Percentiles rank a stretch among this genome's conserved stretches.
Conservation (phyloP, 2,797 vertebrate genomes). For the Liasis olivaceus region DNA sequence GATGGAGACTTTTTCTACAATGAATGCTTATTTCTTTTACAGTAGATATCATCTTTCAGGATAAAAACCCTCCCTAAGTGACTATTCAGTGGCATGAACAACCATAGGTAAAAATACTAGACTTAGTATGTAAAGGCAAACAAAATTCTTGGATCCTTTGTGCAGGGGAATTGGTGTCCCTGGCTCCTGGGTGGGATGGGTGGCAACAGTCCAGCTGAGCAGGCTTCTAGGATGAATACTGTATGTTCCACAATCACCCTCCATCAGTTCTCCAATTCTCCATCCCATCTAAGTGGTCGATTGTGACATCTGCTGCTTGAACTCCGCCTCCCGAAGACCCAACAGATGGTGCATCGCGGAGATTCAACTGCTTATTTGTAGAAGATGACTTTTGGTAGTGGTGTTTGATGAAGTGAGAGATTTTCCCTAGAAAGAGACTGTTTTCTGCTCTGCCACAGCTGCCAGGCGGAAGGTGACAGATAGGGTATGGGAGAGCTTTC, state of each 20-base stretch:
- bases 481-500: constrained; percentile 32
- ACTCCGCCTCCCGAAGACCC: neutral
- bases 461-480: constrained; percentile 61
- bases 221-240: neutral
- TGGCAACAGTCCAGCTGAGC: neutral
- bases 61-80: neutral
- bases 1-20: too few relatives aligned
- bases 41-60: neutral
- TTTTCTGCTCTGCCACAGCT: constrained; percentile 7
- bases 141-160: neutral
- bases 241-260: neutral
- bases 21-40: too few relatives aligned
- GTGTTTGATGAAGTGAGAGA: constrained; percentile 60
- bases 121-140: neutral
- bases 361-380: constrained; percentile 31
- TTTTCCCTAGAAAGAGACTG: constrained; percentile 42
- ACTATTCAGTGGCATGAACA: neutral
- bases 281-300: neutral
- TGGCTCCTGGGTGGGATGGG: neutral
- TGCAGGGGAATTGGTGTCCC: neutral
- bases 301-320: neutral
- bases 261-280: neutral
- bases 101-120: neutral
- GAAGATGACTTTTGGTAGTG: constrained; percentile 40
- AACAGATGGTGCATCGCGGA: constrained; percentile 20